Conservation (phyloP, 2,113 vertebrate species). For the Guaruba guarouba region DNA sequence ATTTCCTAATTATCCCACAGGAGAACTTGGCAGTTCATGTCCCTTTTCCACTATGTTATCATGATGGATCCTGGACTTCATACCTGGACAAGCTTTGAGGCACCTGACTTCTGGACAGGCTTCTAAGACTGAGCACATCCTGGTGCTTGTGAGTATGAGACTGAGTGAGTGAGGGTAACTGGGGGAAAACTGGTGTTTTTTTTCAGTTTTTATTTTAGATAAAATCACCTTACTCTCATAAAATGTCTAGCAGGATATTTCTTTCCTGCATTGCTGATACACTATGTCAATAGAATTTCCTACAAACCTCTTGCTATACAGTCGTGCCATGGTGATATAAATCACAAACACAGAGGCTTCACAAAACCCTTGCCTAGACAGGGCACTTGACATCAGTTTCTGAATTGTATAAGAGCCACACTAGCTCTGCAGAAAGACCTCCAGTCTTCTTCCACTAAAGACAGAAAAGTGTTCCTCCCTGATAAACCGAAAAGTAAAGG, state of each 20-base stretch:
- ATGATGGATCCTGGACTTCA: not conserved
- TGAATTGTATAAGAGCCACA: not conserved
- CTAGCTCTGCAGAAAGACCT: not conserved
- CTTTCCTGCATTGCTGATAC: not conserved
- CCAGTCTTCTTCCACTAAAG: not conserved
- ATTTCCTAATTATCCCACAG: no score
- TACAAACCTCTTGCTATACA: not conserved
- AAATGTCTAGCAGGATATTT: not conserved
- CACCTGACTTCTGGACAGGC: not conserved
- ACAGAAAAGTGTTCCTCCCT: not conserved
- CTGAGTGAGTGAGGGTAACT: not conserved
- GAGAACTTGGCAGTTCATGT: not conserved
- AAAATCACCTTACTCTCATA: not conserved
- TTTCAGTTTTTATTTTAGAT: not conserved
- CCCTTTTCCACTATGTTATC: not conserved
- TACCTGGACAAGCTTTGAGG: not conserved
- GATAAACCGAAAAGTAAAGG: not conserved
- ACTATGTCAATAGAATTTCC: not conserved
- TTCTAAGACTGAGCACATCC: accelerated
- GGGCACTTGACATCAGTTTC: not conserved
- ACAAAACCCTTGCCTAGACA: not conserved
- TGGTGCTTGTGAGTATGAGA: not conserved
- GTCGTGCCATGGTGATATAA: not conserved
- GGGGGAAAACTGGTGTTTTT: not conserved
- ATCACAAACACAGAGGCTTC: not conserved